A percentile compares a stretch with the other conserved stretches of the same genome.
These are phyloP conservation scores for Meleagris gallopavo DNA, from an alignment of 2,113 vertebrate species.

Conservation along the genomic window DNA sequence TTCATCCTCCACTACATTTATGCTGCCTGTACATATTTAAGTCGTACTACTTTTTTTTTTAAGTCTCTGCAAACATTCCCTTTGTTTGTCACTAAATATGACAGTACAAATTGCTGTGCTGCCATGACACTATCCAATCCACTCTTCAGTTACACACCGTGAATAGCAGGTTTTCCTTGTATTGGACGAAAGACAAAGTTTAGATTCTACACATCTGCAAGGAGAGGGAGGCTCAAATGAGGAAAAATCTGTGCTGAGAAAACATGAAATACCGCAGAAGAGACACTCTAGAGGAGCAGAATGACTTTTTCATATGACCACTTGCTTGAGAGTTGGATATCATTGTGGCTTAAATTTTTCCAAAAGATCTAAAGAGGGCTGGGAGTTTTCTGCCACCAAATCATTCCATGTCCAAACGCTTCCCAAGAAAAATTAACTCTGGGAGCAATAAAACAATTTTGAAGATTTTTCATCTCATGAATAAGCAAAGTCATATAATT, in stretches of 20 bases:
- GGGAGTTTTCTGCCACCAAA: neutral
- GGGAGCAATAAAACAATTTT: neutral
- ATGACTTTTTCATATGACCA: neutral
- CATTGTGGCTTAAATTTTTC: neutral
- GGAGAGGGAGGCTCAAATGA: neutral
- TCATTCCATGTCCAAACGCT: neutral
- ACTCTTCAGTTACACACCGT: neutral
- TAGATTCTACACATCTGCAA: neutral
- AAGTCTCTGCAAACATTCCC: neutral
- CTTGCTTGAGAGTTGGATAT: neutral
- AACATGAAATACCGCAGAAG: neutral
- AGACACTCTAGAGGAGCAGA: neutral
- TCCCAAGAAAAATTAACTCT: neutral
- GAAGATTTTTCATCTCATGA: neutral
- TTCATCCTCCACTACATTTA: neutral
- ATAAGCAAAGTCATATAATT: neutral
- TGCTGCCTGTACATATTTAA: neutral
- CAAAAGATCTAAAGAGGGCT: neutral
- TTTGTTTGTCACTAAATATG: neutral
- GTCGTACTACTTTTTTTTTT: neutral
- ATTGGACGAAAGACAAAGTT: neutral
- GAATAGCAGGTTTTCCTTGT: neutral
- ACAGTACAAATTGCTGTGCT: neutral
- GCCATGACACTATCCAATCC: neutral
- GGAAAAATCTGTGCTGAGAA: neutral